phyloP scores from a whole-genome alignment of 2,888 invertebrate genomes.

The Cryptocephalus primarius region DNA sequence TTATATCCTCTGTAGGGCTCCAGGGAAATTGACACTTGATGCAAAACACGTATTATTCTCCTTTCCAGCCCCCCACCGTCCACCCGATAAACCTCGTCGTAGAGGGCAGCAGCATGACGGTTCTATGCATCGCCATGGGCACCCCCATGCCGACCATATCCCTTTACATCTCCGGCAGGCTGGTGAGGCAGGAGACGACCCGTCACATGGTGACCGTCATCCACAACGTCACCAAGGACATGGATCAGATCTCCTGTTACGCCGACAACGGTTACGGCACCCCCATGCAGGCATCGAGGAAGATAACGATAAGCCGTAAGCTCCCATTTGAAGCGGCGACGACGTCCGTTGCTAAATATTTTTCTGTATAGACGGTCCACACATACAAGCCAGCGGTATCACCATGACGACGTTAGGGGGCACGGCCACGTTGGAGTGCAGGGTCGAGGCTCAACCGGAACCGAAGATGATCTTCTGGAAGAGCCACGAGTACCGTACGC shows the following conservation, averaged over 20 bases:
- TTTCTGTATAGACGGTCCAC: conserved; percentile 52
- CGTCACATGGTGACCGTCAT: conserved; percentile 81
- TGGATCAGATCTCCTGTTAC: conserved; percentile 79
- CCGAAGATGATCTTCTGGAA: conserved; percentile 76
- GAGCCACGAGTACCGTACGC: conserved; percentile 60
- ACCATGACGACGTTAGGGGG: conserved; percentile 69
- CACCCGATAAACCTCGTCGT: conserved; percentile 74
- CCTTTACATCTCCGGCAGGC: conserved; percentile 63
- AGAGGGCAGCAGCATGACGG: conserved; percentile 78
- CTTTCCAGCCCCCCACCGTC: conserved; percentile 61
- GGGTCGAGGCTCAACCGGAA: conserved; percentile 67
- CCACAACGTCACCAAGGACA: conserved; percentile 72
- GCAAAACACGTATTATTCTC: too few relatives aligned
- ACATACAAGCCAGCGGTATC: conserved; percentile 65
- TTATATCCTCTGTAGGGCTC: too few relatives aligned
- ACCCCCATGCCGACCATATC: conserved; percentile 79
- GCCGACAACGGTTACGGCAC: conserved; percentile 82
- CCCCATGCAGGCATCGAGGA: conserved; percentile 73
- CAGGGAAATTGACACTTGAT: too few relatives aligned
- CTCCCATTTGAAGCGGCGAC: too few relatives aligned
- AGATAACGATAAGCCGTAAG: conserved; percentile 75
- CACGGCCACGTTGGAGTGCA: conserved; percentile 64
- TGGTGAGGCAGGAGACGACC: conserved; percentile 74
- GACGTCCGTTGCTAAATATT: too few relatives aligned
- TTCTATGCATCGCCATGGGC: conserved; percentile 75